These are phyloP conservation scores for Hirtodrosophila confusa DNA, from an alignment of 2,888 invertebrate genomes.

Conservation along the genomic window DNA sequence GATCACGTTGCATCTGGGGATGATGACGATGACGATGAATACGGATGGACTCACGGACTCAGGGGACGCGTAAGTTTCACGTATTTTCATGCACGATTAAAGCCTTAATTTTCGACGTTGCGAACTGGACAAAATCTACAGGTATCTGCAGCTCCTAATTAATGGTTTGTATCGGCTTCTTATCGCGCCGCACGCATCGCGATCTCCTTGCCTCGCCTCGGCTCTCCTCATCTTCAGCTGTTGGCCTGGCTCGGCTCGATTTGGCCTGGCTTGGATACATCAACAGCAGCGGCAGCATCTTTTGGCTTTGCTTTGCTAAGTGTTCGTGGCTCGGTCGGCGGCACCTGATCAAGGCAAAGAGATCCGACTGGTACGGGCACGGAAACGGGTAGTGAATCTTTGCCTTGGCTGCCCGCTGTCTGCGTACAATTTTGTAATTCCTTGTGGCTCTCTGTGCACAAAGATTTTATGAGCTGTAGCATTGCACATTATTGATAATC, in stretches of 20 bases:
- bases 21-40: constrained; percentile 18
- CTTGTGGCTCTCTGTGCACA: constrained; percentile 43
- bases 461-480: constrained; percentile 74
- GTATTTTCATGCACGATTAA: constrained; percentile 80
- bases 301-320: constrained; percentile 68
- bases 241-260: neutral
- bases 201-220: constrained; percentile 45
- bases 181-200: constrained; percentile 77
- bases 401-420: constrained; percentile 32
- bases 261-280: constrained; percentile 1
- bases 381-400: constrained; percentile 14
- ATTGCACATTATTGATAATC: constrained; percentile 77
- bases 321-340: constrained; percentile 66
- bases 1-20: constrained; percentile 71
- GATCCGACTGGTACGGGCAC: constrained; percentile 29
- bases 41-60: constrained; percentile 20
- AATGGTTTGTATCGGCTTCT: constrained; percentile 78
- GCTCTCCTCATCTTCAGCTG: constrained; percentile 4
- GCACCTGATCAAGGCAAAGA: constrained; percentile 71
- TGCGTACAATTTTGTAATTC: constrained; percentile 72
- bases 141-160: constrained; percentile 77
- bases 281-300: constrained; percentile 17
- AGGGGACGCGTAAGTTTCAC: constrained; percentile 71
- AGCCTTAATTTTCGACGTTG: constrained; percentile 70
- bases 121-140: constrained; percentile 59